Conservation (phyloP, 2,888 invertebrate species). For the Heteropelma amictum region DNA sequence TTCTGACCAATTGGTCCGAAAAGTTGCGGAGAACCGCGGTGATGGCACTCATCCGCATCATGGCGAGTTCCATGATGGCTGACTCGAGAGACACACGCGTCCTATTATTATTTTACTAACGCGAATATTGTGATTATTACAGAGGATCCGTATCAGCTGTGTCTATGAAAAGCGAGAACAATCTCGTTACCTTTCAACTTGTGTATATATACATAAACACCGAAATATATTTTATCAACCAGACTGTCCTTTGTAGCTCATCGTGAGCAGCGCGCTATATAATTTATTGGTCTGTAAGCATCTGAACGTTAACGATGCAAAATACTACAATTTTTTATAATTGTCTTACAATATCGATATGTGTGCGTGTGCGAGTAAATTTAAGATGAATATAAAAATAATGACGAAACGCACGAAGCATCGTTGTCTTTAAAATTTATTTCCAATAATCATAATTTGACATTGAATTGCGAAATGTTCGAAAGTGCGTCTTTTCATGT, state of each 20-base stretch:
- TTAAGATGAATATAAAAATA: neutral
- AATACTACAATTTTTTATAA: neutral
- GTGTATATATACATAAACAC: neutral
- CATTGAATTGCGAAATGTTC: neutral
- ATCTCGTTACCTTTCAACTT: constrained; percentile 14
- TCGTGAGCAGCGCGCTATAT: neutral
- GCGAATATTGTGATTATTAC: constrained; percentile 19
- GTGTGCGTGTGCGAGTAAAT: too few relatives aligned
- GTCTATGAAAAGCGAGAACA: neutral
- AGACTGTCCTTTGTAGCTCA: too few relatives aligned
- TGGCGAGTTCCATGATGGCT: too few relatives aligned
- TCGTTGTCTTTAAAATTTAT: too few relatives aligned
- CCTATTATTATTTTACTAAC: neutral
- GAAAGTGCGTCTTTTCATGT: too few relatives aligned
- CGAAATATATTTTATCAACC: neutral
- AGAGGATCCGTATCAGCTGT: neutral
- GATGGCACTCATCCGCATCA: constrained; percentile 74
- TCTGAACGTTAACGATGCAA: neutral
- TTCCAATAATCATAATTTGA: neutral
- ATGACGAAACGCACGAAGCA: too few relatives aligned
- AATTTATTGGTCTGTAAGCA: neutral
- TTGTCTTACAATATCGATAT: too few relatives aligned
- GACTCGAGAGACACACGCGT: too few relatives aligned
- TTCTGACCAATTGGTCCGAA: constrained; percentile 79
- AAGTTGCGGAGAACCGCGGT: constrained; percentile 80